phyloP scores from a whole-genome alignment of 2,797 vertebrate genomes.

The Gallinago stenura region DNA sequence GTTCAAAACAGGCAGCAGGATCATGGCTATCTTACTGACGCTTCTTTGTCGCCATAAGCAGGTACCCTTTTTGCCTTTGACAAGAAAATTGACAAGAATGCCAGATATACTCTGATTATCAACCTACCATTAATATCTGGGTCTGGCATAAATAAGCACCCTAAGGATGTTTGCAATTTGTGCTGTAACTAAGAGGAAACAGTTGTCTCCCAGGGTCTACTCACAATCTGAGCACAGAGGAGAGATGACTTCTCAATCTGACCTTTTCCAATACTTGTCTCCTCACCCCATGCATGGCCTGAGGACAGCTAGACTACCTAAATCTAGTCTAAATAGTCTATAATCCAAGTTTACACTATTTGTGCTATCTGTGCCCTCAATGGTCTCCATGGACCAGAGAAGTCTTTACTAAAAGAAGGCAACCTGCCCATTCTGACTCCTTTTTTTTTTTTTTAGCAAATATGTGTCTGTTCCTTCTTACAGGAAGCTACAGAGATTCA shows the following conservation, averaged over 20 bases:
- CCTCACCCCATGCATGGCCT: rapidly evolving
- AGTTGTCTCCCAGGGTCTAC: not conserved
- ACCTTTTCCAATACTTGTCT: not conserved
- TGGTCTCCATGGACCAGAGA: not conserved
- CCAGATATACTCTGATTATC: not conserved
- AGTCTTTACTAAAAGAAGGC: not conserved
- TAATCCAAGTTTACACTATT: not conserved
- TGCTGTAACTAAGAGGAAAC: not conserved
- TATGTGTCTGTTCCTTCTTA: not conserved
- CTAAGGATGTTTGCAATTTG: not conserved
- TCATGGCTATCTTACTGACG: not conserved
- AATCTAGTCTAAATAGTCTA: not conserved
- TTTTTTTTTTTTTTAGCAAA: not conserved
- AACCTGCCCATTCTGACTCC: not conserved
- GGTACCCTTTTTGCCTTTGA: not conserved
- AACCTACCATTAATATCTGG: not conserved
- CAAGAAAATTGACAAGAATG: not conserved
- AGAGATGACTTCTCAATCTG: not conserved
- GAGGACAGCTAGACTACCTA: not conserved
- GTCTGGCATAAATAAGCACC: not conserved
- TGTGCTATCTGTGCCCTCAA: not conserved
- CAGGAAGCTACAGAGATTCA: not conserved
- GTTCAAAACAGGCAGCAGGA: not conserved
- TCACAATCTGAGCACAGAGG: not conserved
- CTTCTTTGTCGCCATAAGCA: not conserved